Evolutionary conservation across 1,140 invertebrate genomes (phyloP), one percentile per base, ranked within the genome.

Genomic region (Sogatella furcifera): DNA sequence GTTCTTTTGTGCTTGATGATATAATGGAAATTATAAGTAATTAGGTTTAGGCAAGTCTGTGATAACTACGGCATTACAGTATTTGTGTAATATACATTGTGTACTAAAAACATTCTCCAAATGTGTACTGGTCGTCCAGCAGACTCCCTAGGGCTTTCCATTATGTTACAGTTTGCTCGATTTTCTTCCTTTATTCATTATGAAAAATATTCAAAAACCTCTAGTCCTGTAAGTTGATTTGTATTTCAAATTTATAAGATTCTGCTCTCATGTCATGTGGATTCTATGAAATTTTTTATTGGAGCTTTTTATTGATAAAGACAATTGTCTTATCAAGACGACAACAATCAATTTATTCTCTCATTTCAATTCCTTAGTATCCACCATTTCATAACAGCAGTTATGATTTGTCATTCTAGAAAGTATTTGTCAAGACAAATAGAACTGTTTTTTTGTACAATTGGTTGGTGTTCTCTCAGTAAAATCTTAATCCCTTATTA

Each of bases 1-100:
- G 13, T 43, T 61, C 53, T 57, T 55, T 63, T 62, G 62, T 57
- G 55, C 55, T 59, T 61, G 52, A 60, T 55, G 46, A 41, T 59
- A 52, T 13, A 38, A 38, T 13, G 11, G 34, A 38, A 49, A 57
- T 31, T 10, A 43, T 38, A 44, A 61, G 44, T 57, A 52, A 58
- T 41, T 70, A 70, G 66, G 67, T 60, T 60, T 55, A 54, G 53
- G 24, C 62, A 70, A 69, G 69, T 68, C 69, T 71, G 69, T 71
- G 69, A 71, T 71, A 71, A 64, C 62, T 65, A 62, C 56, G 63
- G 65, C 63, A 64, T 63, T 63, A 55, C 60, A 57, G 60, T 56
- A 53, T 57, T 62, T 57, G 49, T 24, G 43, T 49, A 59, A 49
- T 49, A 10, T 28, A 28, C 24, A 28, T 28, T 28, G 24, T 28